Base-by-base conservation (phyloP, 1,140 invertebrate species). In the Potamilus streckersoni region DNA sequence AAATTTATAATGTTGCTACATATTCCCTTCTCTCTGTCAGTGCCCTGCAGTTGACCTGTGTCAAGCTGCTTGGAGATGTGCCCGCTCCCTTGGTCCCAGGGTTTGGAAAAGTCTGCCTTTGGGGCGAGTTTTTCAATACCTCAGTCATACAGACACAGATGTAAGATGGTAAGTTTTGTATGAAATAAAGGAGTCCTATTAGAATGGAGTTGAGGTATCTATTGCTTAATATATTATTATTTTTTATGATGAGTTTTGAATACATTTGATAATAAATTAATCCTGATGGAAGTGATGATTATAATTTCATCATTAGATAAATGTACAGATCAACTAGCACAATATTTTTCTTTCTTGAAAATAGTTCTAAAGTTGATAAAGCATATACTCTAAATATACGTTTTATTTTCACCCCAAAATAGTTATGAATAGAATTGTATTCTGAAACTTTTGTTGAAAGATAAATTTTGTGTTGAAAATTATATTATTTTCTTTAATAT, bases 51-150 rank as follows among this genome's bases (percentile, higher is more conserved):
- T 80, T 70, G 73, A 63, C 65, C 31, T 76, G 77, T 69, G 59
- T 74, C 11, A 55, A 64, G 27, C 60, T 63, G 61, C 71, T 80
- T 16, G 78, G 73, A 15, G 69, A 62, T 19, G 67, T 62, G 56
- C 59, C 67, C 19, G 63, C 63, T 56, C 13, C 49, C 23, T 27
- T 71, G 17, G 23, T 69, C 55, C 38, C 14, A 31, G 17, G 16
- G 31, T 76, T 17, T 55, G 27, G 20, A 70, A 49, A n/a, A n/a
- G 20, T 60, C 16, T 76, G 6, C 70, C 71, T 38, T 58, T 80
- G 16, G 78, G 80, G 31, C 20, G 59, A 13, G 16, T 82, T 23
- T 70, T 82, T 61, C 65, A 61, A 2, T 82, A 74, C 67, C 66
- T 78, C 14, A 49, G 27, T n/a, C 69, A 78, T 66, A 65, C 64